These are phyloP conservation scores for Podarcis lilfordi DNA, from an alignment of 2,797 vertebrate species.

Conservation along the genomic window DNA sequence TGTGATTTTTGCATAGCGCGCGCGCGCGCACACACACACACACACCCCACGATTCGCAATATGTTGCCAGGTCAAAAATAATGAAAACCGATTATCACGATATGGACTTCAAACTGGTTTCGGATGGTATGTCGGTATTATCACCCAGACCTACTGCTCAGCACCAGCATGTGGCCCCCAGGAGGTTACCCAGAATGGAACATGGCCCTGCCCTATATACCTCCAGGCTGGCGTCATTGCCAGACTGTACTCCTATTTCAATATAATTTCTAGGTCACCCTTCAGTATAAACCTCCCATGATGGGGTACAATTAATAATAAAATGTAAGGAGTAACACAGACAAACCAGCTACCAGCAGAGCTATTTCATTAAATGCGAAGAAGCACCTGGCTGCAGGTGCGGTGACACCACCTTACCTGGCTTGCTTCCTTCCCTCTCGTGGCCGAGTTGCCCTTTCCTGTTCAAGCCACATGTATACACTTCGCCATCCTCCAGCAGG, in stretches of 20 bases:
- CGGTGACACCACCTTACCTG: slow-evolving; percentile 77
- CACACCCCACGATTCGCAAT: no score
- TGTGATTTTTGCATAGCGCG: no score
- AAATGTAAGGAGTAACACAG: not conserved
- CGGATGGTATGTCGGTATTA: no score
- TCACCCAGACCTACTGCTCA: no score
- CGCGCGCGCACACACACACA: no score
- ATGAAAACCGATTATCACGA: no score
- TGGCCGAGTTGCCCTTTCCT: slow-evolving; percentile 93
- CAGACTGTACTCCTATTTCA: not conserved
- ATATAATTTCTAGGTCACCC: not conserved
- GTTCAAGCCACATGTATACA: slow-evolving; percentile 93
- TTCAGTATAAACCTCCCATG: not conserved
- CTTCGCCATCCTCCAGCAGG: slow-evolving; percentile 90
- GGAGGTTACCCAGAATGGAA: no score
- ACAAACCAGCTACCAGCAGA: not conserved
- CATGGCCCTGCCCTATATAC: no score
- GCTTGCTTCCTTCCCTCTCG: slow-evolving; percentile 82
- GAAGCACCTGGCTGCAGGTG: not conserved
- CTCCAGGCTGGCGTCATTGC: not conserved
- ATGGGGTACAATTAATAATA: not conserved
- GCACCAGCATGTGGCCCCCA: no score
- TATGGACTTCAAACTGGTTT: no score
- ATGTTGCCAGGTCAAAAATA: no score
- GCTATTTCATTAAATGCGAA: not conserved